These are phyloP conservation scores for Catharus ustulatus DNA, from an alignment of 2,797 vertebrate genomes.

Conservation along the genomic window DNA sequence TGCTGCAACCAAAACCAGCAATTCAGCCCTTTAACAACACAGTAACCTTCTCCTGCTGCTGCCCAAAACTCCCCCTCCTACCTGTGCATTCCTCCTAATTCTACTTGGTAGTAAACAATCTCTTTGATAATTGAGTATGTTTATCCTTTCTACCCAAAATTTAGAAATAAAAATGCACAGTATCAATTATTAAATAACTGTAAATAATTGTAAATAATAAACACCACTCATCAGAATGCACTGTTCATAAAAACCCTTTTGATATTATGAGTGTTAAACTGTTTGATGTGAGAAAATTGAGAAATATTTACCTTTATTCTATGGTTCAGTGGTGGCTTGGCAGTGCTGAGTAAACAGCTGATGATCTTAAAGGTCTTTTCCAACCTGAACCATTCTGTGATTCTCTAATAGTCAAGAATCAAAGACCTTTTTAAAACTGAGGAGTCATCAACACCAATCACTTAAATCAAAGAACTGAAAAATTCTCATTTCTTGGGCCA, in stretches of 20 bases:
- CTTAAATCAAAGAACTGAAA: background rate
- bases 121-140: background rate
- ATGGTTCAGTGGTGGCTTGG: background rate
- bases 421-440: background rate
- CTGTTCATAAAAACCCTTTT: background rate
- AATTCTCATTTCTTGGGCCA: background rate
- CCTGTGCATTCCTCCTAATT: background rate
- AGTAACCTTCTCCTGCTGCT: background rate
- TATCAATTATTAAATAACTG: background rate
- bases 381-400: background rate
- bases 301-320: background rate
- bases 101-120: background rate
- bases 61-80: background rate
- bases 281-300: background rate
- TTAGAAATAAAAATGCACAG: background rate
- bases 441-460: background rate
- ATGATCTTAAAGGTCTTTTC: background rate
- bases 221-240: background rate
- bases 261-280: background rate
- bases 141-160: background rate
- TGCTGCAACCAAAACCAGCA: background rate
- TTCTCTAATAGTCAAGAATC: background rate
- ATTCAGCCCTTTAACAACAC: background rate
- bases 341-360: background rate
- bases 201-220: background rate